Base-by-base conservation (phyloP, 2,888 invertebrate species). In the Cinara cedri region DNA sequence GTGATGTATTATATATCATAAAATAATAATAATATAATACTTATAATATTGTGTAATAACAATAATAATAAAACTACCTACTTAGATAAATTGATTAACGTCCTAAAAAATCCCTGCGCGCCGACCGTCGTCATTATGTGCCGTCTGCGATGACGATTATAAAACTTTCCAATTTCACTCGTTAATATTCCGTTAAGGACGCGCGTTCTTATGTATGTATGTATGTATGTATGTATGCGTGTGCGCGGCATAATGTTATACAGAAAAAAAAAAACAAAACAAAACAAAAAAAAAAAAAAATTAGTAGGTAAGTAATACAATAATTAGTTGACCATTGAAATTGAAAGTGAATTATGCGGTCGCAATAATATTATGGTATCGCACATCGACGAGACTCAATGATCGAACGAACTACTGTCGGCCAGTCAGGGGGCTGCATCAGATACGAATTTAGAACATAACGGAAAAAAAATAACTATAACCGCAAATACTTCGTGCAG, bases 161-260 rank as follows among this genome's bases (percentile, higher is more conserved):
- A 49, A 76, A 60, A 76, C 76, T 76, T 76, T 76, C 76, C 57
- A 76, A 76, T 76, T 68, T 76, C 76, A 68, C 76, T 68, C 66
- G 54, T 76, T 74, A 74, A 72, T 46, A 72, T 72, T 34, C 26
- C 62, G 60, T 72, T 60, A 72, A 72, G 72, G 13, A 62, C 51
- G 34, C 8, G 6, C n/a, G 9, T 51, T 4, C 16, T 16, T 51
- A 11, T 16, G 49, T 14, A 14, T 11, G 10, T 44, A 44, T 44
- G 10, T 44, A 44, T 10, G 10, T 10, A 46, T 10, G 10, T 10
- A 3, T 10, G 1, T 13, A 42, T 26, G 16, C 26, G 6, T 51
- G 51, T 16, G 72, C 51, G n/a, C n/a, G n/a, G n/a, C n/a, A n/a
- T n/a, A n/a, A n/a, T 51, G 51, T 51, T 74, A 63, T 21, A 51